Conservation (phyloP, 2,888 invertebrate genomes). For the Teinopalpus imperialis region DNA sequence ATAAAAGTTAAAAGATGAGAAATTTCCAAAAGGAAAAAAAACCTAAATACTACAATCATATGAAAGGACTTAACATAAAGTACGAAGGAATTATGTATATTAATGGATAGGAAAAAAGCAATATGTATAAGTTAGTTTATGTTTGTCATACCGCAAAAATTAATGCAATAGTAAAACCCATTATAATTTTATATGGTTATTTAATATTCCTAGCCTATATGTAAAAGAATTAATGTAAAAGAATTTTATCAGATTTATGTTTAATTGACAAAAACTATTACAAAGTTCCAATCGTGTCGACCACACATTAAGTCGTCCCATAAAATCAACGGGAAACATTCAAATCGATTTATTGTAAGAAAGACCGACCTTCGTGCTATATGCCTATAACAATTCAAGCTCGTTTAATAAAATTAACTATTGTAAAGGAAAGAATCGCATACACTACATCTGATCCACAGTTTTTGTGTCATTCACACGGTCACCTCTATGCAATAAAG, state of each 20-base stretch:
- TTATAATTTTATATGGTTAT: too few relatives aligned
- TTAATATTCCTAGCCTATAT: slow-evolving; percentile 6
- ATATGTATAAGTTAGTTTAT: too few relatives aligned
- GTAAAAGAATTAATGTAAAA: slow-evolving; percentile 5
- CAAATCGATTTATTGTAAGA: slow-evolving; percentile 42
- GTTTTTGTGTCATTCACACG: slow-evolving; percentile 30
- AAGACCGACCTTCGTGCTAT: slow-evolving; percentile 56
- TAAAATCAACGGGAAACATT: slow-evolving; percentile 64
- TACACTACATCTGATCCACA: slow-evolving; percentile 35
- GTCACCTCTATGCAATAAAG: slow-evolving; percentile 30
- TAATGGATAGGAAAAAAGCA: too few relatives aligned
- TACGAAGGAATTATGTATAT: too few relatives aligned
- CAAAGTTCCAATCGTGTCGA: slow-evolving; percentile 58
- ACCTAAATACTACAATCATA: too few relatives aligned
- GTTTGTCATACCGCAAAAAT: too few relatives aligned
- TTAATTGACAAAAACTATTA: slow-evolving; percentile 30
- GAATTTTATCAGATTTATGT: slow-evolving; percentile 22
- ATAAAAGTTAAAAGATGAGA: too few relatives aligned
- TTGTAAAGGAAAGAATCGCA: slow-evolving; percentile 50
- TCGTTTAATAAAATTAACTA: slow-evolving; percentile 58
- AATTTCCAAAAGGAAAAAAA: too few relatives aligned
- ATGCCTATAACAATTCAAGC: slow-evolving; percentile 57
- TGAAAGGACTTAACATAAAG: too few relatives aligned
- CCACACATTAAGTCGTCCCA: slow-evolving; percentile 64
- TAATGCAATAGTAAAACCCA: too few relatives aligned